Evolutionary conservation across 1,140 invertebrate genomes (phyloP), one percentile per base, ranked within the genome.

Genomic region (Heliconius hewitsoni): DNA sequence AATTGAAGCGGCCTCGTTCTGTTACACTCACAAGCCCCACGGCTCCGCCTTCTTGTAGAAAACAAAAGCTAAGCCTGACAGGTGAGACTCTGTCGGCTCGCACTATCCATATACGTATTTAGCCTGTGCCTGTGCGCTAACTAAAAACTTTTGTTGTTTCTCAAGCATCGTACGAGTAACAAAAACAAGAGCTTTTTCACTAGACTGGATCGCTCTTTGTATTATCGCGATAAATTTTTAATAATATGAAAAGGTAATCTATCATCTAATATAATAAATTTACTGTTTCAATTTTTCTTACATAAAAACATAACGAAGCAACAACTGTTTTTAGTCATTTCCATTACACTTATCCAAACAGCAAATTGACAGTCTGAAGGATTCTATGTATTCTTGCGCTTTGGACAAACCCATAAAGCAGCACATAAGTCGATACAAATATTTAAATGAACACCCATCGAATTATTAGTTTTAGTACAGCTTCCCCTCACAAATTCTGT

Each of bases 31-130:
- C 87, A 84, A 92, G 93, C 85, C 92, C 93, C 42, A 92, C 92
- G 77, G 90, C 91, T 81, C 90, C 94, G 87, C 88, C 90, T 84
- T 89, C 87, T 89, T 90, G 92, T 95, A 95, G 93, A 92, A 94
- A 95, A 90, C 92, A 94, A 94, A 95, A 94, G 84, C 88, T 95
- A 88, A 94, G 93, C 90, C 91, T 95, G 94, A 94, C 94, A 95
- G 94, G 94, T 95, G 93, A 94, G 93, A 89, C 94, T 92, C 79
- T 95, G 95, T 93, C 95, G 95, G 92, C 87, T 95, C 81, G 94
- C 95, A 84, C 95, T 81, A 82, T 80, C 55, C 83, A 79, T 83
- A 79, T 74, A 80, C 79, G 82, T 85, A 79, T 71, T 71, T 77
- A 16, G 70, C 78, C 74, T 71, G 34, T 77, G 76, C 52, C 66